These are phyloP conservation scores for Euzophera pinguis DNA, from an alignment of 2,888 invertebrate species.

Conservation along the genomic window DNA sequence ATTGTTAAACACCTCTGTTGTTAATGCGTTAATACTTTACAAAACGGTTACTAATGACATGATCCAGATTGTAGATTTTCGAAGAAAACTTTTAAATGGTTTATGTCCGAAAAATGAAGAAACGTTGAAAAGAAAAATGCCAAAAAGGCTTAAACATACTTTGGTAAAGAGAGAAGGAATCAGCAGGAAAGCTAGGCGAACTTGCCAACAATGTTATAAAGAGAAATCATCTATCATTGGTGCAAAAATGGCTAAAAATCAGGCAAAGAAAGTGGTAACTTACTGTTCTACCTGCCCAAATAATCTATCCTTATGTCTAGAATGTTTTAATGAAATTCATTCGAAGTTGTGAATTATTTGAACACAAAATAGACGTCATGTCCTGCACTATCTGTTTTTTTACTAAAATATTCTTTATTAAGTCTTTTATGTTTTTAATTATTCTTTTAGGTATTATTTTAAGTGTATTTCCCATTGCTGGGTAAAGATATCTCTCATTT, in stretches of 20 bases:
- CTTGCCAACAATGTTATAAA: slow-evolving; percentile 13
- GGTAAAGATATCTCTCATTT: background rate
- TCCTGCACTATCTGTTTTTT: background rate
- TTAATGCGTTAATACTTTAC: slow-evolving; percentile 29
- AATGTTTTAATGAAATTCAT: slow-evolving; percentile 7
- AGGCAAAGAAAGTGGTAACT: slow-evolving; percentile 14
- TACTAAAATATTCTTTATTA: background rate
- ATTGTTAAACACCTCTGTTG: slow-evolving; percentile 29
- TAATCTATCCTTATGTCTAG: slow-evolving; percentile 6
- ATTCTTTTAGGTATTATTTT: background rate
- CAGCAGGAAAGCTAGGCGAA: slow-evolving; percentile 1
- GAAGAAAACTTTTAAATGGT: slow-evolving; percentile 14
- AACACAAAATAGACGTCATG: background rate
- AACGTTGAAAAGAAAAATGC: background rate
- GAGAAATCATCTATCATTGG: background rate
- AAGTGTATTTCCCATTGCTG: background rate
- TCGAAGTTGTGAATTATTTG: background rate
- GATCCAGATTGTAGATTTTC: slow-evolving; percentile 17
- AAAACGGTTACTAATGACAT: slow-evolving; percentile 21
- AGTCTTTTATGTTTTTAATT: background rate
- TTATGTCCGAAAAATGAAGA: slow-evolving; percentile 3
- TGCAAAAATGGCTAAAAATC: slow-evolving; percentile 9
- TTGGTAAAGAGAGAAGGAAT: slow-evolving; percentile 11
- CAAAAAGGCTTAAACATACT: slow-evolving; percentile 1
- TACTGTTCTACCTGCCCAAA: slow-evolving; percentile 9